Base-by-base conservation (phyloP, 1,140 invertebrate species). In the Drosophila kepulauana region DNA sequence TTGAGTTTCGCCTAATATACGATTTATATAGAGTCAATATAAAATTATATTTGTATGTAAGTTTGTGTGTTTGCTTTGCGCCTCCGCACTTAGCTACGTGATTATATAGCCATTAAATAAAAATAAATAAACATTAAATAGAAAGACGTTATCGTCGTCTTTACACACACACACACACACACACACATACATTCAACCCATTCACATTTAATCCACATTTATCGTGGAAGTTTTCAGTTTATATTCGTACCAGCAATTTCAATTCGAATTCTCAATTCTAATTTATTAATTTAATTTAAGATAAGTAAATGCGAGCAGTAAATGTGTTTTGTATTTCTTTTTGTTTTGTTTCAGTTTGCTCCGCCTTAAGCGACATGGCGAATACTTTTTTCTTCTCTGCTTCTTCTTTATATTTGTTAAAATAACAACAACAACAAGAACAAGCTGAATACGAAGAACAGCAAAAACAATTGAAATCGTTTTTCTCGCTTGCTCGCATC, bases 81-180 rank as follows among this genome's bases (percentile, higher is more conserved):
- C 33, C 52, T 51, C 38, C 63, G 69, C 59, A 54, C 68, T 78
- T 8, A 59, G 64, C 59, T 88, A 88, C 84, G 84, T 88, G 84
- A 88, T 88, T 89, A 84, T 88, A 89, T 80, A 72, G 80, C 78
- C 74, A 87, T 87, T 87, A 79, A 74, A 70, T 13, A 43, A 62
- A 54, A 58, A 58, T 64, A 59, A 68, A 46, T 64, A 64, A 59
- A 74, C 62, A 43, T 69, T 67, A 41, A 38, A 57, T 41, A 7
- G 15, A 61, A 52, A 67, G 63, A 28, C 33, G 48, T 72, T 66
- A 71, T 75, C 73, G 68, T 2, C 61, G 38, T n/a, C 43, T 13
- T 41, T 2, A 13, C 38, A 61, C 6, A 59, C 46, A 59, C 15
- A 54, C 38, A 56, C 13, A 45, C 16, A 49, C 38, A 33, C 48